Conservation (phyloP, 2,888 invertebrate genomes). For the Leptothorax acervorum region DNA sequence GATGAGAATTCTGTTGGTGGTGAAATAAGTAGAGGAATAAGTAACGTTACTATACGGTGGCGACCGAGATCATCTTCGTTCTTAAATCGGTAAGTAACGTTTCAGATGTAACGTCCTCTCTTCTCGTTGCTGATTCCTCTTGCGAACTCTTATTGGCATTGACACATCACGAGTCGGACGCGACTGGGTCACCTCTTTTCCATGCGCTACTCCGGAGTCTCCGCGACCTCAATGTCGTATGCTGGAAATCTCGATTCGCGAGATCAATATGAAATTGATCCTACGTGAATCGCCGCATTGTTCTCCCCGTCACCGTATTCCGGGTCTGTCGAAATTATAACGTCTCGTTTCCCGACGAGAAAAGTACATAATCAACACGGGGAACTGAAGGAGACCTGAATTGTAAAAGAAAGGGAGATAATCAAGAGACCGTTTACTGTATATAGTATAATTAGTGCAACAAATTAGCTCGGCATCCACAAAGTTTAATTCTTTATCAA, state of each 20-base stretch:
- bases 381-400: background rate
- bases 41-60: background rate
- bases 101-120: background rate
- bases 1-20: background rate
- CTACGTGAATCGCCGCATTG: background rate
- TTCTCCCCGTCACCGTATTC: background rate
- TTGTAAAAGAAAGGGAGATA: background rate
- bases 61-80: background rate
- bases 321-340: background rate
- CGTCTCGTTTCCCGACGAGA: background rate
- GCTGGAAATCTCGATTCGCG: background rate
- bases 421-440: background rate
- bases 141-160: conserved; percentile 9
- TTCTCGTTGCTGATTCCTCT: background rate
- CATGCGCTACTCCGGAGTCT: background rate
- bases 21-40: background rate
- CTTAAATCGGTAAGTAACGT: conserved; percentile 11
- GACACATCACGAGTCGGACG: background rate
- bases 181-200: background rate
- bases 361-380: background rate
- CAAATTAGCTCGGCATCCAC: background rate
- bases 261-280: background rate
- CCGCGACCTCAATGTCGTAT: background rate
- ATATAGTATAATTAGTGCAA: background rate
- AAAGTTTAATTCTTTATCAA: background rate